phyloP scores from a whole-genome alignment of 2,888 invertebrate genomes.

The Cloeon dipterum region DNA sequence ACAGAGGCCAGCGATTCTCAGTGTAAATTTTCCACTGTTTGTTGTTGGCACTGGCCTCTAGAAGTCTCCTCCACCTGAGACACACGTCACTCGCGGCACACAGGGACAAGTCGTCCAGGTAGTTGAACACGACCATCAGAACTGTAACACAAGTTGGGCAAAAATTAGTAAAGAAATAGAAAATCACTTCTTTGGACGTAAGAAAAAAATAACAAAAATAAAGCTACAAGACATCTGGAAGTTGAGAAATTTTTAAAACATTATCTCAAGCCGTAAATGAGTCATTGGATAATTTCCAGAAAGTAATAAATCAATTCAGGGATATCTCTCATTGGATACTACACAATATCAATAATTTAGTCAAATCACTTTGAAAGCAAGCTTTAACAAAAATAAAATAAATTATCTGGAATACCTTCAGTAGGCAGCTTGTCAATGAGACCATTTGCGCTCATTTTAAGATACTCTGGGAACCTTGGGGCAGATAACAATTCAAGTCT shows the following conservation, averaged over 20 bases:
- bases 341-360: background rate
- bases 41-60: conserved; percentile 52
- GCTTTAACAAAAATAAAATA: no score
- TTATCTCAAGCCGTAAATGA: no score
- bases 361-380: background rate
- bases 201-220: no score
- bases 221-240: no score
- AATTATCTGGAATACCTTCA: conserved; percentile 26
- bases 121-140: conserved; percentile 64
- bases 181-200: no score
- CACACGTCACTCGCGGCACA: conserved; percentile 77
- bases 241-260: no score
- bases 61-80: conserved; percentile 57
- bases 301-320: no score
- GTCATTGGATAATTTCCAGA: no score
- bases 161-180: no score
- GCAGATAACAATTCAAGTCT: conserved; percentile 16
- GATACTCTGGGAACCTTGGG: conserved; percentile 30
- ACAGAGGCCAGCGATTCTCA: conserved; percentile 64
- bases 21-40: conserved; percentile 62
- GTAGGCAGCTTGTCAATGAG: conserved; percentile 46
- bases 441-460: conserved; percentile 34
- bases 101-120: conserved; percentile 76
- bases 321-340: no score
- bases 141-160: conserved; percentile 35